Base-by-base conservation (phyloP, 2,888 invertebrate species). In the Cyclophora albipunctata region DNA sequence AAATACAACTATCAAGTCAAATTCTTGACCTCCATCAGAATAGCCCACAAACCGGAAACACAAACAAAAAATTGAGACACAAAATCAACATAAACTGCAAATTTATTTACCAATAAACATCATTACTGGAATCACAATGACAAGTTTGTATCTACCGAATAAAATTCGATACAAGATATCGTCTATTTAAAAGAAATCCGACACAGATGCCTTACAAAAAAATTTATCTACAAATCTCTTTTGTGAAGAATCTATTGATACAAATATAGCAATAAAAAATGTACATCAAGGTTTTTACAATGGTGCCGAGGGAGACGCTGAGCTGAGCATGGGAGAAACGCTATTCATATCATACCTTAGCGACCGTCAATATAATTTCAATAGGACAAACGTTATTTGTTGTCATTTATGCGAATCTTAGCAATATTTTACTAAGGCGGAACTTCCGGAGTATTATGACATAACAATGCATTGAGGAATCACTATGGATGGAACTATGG, bases 401-500 rank as follows among this genome's bases (percentile, higher is more conserved):
- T 83, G 79, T 79, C 81, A 74, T 82, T 77, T 81, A 73, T 81
- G 44, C 37, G 7, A 45, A 58, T 57, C 54, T 55, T 59, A 58
- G 49, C 49, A 65, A 52, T 52, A 50, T 54, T 44, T 55, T 68
- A 66, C 68, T 67, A 69, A 69, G 69, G 71, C 68, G 68, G 68
- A 73, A 82, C 81, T 78, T 84, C 84, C 84, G 83, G 82, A 62
- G 59, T 57, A 72, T 81, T 79, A 73, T 79, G 45, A 48, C 45
- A 48, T 45, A 50, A 75, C 75, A 77, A 73, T 67, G 52, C 63
- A 62, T 20, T 20, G 20, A 20, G 20, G 20, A 20, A 20, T 20
- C 20, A 20, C 20, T 20, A 20, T 20, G 62, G 63, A 58, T 57
- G 55, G 63, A 66, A 68, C 68, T 56, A 64, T 66, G 67, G 4